phyloP scores from a whole-genome alignment of 2,797 vertebrate genomes.

The Lemur catta region DNA sequence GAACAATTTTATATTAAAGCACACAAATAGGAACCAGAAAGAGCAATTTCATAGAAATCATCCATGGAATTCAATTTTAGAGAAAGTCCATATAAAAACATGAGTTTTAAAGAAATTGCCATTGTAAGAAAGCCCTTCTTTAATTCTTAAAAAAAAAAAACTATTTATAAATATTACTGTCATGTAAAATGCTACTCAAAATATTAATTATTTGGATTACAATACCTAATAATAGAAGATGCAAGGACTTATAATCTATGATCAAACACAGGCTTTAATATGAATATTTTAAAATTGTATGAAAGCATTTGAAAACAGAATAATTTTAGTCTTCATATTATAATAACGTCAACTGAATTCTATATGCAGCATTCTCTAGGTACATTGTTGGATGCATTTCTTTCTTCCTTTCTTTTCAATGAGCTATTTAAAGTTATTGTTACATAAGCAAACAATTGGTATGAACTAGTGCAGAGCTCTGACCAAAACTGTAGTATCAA shows the following conservation, averaged over 20 bases:
- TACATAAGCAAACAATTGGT: constrained; percentile 20
- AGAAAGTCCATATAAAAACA: constrained; percentile 43
- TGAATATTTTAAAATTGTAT: constrained; percentile 43
- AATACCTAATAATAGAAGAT: constrained; percentile 38
- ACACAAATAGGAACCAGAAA: constrained; percentile 80
- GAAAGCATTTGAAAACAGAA: constrained; percentile 56
- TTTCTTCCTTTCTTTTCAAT: neutral
- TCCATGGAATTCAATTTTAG: constrained; percentile 64
- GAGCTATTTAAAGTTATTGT: constrained; percentile 32
- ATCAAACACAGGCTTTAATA: constrained; percentile 52
- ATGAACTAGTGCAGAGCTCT: constrained; percentile 46
- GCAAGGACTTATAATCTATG: neutral
- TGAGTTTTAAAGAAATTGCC: constrained; percentile 23
- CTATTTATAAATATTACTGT: constrained; percentile 6
- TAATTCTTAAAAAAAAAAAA: constrained; percentile 38
- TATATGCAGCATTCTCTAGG: neutral
- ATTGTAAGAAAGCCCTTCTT: constrained; percentile 46
- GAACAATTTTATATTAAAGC: constrained; percentile 77
- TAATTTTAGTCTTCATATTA: constrained; percentile 42
- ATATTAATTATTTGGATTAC: constrained; percentile 51
- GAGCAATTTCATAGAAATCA: constrained; percentile 69
- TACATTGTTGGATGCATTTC: neutral
- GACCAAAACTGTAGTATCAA: constrained; percentile 7
- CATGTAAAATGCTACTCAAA: constrained; percentile 49
- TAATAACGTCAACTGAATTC: constrained; percentile 27